phyloP scores from a whole-genome alignment of 2,888 invertebrate genomes.

The Himalopsyche japonica region DNA sequence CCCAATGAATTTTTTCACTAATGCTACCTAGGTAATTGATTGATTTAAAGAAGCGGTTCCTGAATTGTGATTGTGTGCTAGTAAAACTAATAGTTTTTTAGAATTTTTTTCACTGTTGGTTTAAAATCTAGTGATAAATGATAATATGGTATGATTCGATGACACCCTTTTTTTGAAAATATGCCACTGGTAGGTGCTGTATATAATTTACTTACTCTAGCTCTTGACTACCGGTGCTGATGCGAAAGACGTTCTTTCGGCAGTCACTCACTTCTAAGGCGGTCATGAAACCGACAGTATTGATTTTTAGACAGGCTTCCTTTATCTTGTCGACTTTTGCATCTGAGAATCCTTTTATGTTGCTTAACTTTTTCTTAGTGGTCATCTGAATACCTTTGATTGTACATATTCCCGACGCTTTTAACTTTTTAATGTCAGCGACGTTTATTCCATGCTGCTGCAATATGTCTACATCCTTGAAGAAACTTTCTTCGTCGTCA shows the following conservation, averaged over 20 bases:
- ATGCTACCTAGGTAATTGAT: too few relatives aligned
- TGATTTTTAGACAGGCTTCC: conserved; percentile 72
- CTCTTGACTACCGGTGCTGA: conserved; percentile 68
- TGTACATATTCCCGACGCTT: conserved; percentile 76
- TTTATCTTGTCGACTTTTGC: conserved; percentile 80
- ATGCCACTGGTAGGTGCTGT: too few relatives aligned
- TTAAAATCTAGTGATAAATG: too few relatives aligned
- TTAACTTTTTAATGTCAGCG: conserved; percentile 77
- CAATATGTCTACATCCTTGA: conserved; percentile 74
- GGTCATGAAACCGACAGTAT: conserved; percentile 69
- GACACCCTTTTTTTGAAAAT: too few relatives aligned
- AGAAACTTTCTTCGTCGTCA: conserved; percentile 70
- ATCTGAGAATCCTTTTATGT: conserved; percentile 76
- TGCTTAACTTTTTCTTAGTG: conserved; percentile 70
- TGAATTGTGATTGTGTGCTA: too few relatives aligned
- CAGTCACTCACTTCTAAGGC: conserved; percentile 74
- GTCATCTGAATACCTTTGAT: conserved; percentile 82
- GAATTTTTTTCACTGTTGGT: too few relatives aligned
- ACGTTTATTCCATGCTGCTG: conserved; percentile 67
- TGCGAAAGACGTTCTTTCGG: conserved; percentile 72
- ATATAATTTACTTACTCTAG: conserved; percentile 65
- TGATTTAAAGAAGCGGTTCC: too few relatives aligned
- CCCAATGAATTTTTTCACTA: too few relatives aligned
- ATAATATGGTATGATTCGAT: too few relatives aligned
- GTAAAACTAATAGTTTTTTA: too few relatives aligned